phyloP scores from a whole-genome alignment of 1,140 invertebrate genomes.

The Helicoverpa armigera region DNA sequence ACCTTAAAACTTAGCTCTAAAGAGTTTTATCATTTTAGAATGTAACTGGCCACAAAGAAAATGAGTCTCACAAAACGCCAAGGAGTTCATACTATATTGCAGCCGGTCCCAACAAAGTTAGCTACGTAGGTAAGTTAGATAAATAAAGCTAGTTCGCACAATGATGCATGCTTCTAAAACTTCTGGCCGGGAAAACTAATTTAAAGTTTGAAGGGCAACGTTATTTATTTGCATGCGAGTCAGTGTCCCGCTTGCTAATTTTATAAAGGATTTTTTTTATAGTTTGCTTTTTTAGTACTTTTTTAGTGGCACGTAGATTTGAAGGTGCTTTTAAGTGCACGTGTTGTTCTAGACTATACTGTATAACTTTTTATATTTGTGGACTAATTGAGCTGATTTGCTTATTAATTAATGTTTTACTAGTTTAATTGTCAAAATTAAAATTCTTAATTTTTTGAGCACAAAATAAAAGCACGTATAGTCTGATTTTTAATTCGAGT shows the following conservation, averaged over 20 bases:
- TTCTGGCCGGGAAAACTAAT: conserved; percentile 55
- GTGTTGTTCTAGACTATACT: too few relatives aligned
- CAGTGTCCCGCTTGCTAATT: conserved; percentile 43
- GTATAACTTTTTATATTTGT: too few relatives aligned
- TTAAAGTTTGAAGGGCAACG: conserved; percentile 58
- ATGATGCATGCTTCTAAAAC: conserved; percentile 49
- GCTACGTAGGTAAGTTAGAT: conserved; percentile 25
- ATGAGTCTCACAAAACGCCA: background rate
- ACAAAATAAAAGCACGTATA: too few relatives aligned
- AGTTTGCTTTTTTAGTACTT: background rate
- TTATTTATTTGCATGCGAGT: conserved; percentile 56
- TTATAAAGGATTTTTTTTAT: background rate
- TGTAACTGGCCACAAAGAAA: background rate
- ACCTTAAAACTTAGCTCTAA: background rate
- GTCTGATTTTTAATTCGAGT: too few relatives aligned
- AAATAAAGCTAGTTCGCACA: conserved; percentile 51
- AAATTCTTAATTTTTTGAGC: too few relatives aligned
- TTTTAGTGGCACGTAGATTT: too few relatives aligned
- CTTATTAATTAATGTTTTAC: too few relatives aligned
- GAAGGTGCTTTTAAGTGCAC: too few relatives aligned
- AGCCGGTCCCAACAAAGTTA: conserved; percentile 32
- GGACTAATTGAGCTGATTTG: too few relatives aligned
- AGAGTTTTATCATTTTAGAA: background rate
- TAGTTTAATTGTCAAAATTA: too few relatives aligned
- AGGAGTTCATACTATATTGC: conserved; percentile 10